Conservation (phyloP, 2,888 invertebrate genomes). For the Gastrophysa polygoni region DNA sequence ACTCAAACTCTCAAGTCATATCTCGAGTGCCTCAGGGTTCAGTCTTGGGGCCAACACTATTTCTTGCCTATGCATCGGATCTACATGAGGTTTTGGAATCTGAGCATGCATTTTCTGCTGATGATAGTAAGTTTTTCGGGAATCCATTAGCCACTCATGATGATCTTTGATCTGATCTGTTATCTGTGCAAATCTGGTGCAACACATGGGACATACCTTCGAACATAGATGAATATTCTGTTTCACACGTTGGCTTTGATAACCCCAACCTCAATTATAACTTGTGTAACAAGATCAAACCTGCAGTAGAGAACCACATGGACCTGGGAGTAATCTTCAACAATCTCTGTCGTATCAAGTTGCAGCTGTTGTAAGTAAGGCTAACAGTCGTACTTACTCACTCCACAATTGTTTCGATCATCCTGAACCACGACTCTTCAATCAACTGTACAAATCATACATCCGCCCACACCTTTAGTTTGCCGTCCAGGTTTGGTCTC, state of each 20-base stretch:
- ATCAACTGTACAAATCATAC: neutral
- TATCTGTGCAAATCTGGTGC: neutral
- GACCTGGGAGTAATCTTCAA: neutral
- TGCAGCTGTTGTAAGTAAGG: neutral
- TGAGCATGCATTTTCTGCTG: constrained; percentile 7
- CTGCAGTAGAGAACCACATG: neutral
- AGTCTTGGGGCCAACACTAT: neutral
- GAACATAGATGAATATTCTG: neutral
- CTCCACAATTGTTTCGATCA: neutral
- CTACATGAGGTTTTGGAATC: neutral
- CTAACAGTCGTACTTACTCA: neutral
- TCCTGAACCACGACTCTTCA: neutral
- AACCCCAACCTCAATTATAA: neutral
- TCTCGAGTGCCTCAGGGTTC: constrained; percentile 1
- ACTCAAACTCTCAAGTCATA: neutral
- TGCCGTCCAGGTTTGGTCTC: neutral
- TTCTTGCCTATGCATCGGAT: neutral
- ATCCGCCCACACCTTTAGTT: neutral
- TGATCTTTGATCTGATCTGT: neutral
- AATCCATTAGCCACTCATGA: constrained; percentile 1
- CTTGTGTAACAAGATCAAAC: neutral
- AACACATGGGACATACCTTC: neutral
- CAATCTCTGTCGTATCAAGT: too few relatives aligned
- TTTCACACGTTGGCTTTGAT: neutral
- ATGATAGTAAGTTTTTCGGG: constrained; percentile 1